A percentile compares a stretch with the other conserved stretches of the same genome.
phyloP scores from a whole-genome alignment of 2,888 invertebrate species.

The Azorinus chamasolen region DNA sequence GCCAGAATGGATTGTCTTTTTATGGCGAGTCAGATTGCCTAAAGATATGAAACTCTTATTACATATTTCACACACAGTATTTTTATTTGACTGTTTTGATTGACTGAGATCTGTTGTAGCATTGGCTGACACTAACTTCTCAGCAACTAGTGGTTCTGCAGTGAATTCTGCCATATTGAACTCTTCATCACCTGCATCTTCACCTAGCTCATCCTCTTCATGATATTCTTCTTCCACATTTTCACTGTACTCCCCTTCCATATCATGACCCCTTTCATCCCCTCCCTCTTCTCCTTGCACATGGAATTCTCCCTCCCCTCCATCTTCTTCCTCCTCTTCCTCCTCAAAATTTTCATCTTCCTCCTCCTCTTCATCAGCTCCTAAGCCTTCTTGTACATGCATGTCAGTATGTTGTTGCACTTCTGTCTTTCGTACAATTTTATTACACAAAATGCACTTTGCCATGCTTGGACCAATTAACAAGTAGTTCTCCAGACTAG shows the following conservation, averaged over 20 bases:
- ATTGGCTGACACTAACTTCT: constrained; percentile 15
- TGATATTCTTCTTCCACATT: constrained; percentile 5
- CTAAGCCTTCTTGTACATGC: constrained; percentile 43
- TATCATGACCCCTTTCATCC: constrained; percentile 6
- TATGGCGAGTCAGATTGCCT: constrained; percentile 39
- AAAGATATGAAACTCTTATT: constrained; percentile 43
- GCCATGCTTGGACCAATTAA: constrained; percentile 52
- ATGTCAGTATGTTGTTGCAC: constrained; percentile 48
- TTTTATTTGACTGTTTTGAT: constrained; percentile 1
- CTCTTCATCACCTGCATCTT: constrained; percentile 5
- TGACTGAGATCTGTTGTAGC: not conserved
- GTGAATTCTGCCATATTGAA: constrained; percentile 30
- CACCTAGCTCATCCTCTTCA: constrained; percentile 7
- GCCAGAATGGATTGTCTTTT: constrained; percentile 34
- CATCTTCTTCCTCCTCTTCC: constrained; percentile 3
- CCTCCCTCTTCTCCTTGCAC: constrained; percentile 12
- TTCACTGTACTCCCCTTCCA: constrained; percentile 11
- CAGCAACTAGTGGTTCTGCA: constrained; percentile 47
- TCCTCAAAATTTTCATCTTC: constrained; percentile 31
- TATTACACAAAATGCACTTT: constrained; percentile 61
- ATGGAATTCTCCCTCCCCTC: not conserved
- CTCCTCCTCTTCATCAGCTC: constrained; percentile 45
- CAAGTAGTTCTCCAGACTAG: constrained; percentile 40
- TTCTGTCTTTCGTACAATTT: constrained; percentile 51
- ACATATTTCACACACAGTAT: constrained; percentile 50